phyloP scores from a whole-genome alignment of 1,140 invertebrate species.

The Bicyclus anynana region DNA sequence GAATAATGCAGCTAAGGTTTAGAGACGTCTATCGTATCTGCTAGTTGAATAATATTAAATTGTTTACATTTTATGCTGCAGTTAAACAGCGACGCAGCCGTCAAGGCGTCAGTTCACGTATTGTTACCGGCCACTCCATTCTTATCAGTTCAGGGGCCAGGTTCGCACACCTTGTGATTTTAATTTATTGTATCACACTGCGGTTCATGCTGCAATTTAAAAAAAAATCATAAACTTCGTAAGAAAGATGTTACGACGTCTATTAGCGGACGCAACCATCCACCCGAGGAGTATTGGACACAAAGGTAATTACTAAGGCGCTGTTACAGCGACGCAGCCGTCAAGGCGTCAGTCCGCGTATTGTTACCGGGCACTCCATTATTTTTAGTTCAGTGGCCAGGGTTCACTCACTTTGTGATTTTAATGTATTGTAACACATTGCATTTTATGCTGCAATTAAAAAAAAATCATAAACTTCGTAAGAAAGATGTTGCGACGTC shows the following conservation, averaged over 20 bases:
- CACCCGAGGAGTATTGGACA: conserved; percentile 6
- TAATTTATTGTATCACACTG: too few relatives aligned
- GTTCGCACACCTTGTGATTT: too few relatives aligned
- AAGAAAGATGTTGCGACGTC: conserved; percentile 18
- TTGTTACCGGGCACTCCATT: conserved; percentile 13
- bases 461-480: not conserved
- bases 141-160: too few relatives aligned
- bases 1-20: too few relatives aligned
- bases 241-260: conserved; percentile 17
- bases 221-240: not conserved
- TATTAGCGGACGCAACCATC: not conserved
- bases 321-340: conserved; percentile 45
- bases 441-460: too few relatives aligned
- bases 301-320: conserved; percentile 51
- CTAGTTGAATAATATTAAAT: too few relatives aligned
- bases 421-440: too few relatives aligned
- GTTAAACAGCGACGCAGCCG: too few relatives aligned
- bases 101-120: too few relatives aligned
- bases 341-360: conserved; percentile 23
- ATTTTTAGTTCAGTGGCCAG: conserved; percentile 10
- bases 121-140: conserved; percentile 6
- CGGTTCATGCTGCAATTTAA: too few relatives aligned
- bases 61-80: too few relatives aligned
- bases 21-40: too few relatives aligned
- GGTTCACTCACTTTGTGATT: conserved; percentile 7